Evolutionary conservation across 2,888 invertebrate species (phyloP).

Genomic region (Rotaria sp.): DNA sequence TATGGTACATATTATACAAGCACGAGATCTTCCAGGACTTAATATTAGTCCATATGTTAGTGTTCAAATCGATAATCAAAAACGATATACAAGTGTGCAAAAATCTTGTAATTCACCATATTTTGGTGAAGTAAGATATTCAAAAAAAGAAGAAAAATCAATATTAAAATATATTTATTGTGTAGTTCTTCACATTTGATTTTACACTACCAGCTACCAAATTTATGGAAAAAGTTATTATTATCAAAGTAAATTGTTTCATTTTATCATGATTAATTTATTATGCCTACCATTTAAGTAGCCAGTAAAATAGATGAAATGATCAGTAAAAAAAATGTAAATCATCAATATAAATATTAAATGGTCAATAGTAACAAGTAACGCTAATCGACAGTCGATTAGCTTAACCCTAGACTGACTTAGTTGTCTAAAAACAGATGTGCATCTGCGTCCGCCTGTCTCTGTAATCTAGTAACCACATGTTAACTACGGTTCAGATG

Average conservation of each 20-base stretch:
- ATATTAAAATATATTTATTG: not conserved
- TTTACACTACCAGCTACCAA: slow-evolving; percentile 42
- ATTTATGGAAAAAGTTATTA: slow-evolving; percentile 44
- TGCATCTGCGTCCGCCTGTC: not conserved
- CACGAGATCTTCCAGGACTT: slow-evolving; percentile 76
- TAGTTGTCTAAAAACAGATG: not conserved
- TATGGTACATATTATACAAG: slow-evolving; percentile 66
- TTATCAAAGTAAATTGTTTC: slow-evolving; percentile 42
- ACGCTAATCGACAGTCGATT: too few relatives aligned
- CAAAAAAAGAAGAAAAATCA: not conserved
- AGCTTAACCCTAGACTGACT: not conserved
- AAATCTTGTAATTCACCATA: slow-evolving; percentile 44
- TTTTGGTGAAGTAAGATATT: slow-evolving; percentile 43
- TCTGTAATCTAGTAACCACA: too few relatives aligned
- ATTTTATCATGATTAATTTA: too few relatives aligned
- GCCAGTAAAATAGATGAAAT: too few relatives aligned
- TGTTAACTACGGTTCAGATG: too few relatives aligned
- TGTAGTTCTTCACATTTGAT: slow-evolving; percentile 45
- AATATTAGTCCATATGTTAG: slow-evolving; percentile 88
- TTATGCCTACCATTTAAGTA: too few relatives aligned
- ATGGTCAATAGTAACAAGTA: too few relatives aligned
- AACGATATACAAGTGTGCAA: slow-evolving; percentile 43
- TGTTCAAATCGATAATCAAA: slow-evolving; percentile 44
- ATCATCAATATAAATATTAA: too few relatives aligned
- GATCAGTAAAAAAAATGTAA: too few relatives aligned